Conservation (phyloP, 2,888 invertebrate species). For the Esperia sulphurella region DNA sequence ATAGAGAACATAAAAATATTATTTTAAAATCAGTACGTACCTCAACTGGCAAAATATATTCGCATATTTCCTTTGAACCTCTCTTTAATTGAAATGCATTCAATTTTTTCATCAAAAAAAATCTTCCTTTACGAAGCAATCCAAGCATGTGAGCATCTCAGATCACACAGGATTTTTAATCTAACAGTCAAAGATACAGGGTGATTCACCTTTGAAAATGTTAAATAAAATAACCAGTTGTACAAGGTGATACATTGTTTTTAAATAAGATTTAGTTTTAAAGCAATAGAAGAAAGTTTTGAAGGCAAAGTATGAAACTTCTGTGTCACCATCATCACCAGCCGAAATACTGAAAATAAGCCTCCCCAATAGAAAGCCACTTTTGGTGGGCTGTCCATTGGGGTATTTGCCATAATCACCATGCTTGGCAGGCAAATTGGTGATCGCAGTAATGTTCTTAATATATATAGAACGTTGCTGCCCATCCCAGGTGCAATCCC, state of each 20-base stretch:
- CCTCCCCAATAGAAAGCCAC: no score
- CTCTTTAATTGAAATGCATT: constrained; percentile 34
- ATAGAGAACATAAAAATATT: neutral
- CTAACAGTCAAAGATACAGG: constrained; percentile 33
- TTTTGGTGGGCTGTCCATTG: no score
- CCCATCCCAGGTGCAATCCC: no score
- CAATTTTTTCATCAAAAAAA: constrained; percentile 35
- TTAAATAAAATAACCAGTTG: constrained; percentile 8
- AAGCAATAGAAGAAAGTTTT: no score
- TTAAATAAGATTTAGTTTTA: no score
- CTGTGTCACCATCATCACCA: no score
- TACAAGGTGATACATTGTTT: neutral
- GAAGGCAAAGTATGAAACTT: no score
- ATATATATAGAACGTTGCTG: no score
- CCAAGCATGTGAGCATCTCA: constrained; percentile 47
- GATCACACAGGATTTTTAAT: constrained; percentile 34
- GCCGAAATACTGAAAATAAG: no score
- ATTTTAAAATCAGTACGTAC: neutral
- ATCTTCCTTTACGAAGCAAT: constrained; percentile 29
- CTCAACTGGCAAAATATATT: neutral
- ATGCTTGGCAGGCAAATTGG: no score
- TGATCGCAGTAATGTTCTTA: no score
- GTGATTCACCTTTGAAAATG: constrained; percentile 28
- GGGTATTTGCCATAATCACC: no score
- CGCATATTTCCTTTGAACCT: constrained; percentile 17